phyloP scores from a whole-genome alignment of 1,140 invertebrate genomes.

The Lasioglossum albipes region DNA sequence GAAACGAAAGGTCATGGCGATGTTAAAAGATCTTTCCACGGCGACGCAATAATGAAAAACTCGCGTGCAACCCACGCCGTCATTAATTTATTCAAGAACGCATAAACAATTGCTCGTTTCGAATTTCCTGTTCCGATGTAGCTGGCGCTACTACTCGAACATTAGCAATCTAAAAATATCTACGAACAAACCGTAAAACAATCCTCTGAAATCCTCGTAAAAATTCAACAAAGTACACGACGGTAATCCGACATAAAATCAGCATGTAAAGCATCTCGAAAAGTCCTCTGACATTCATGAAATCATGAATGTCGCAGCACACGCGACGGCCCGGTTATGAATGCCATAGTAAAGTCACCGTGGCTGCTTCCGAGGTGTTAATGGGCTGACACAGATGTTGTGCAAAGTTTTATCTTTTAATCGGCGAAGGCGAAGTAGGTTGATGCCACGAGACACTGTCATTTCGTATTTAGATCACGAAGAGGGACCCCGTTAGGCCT shows the following conservation, averaged over 20 bases:
- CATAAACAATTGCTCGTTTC: neutral
- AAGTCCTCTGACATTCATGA: neutral
- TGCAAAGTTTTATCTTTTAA: neutral
- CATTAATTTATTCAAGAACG: neutral
- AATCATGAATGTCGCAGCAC: neutral
- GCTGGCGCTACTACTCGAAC: too few relatives aligned
- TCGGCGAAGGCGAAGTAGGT: neutral
- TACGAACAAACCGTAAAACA: too few relatives aligned
- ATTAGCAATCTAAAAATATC: too few relatives aligned
- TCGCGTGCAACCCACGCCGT: neutral
- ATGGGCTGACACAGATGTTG: neutral
- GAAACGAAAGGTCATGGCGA: neutral
- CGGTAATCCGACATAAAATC: neutral
- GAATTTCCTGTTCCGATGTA: neutral
- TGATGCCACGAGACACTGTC: neutral
- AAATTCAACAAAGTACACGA: too few relatives aligned
- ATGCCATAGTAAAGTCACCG: neutral
- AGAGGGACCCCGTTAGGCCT: neutral
- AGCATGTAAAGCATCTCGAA: neutral
- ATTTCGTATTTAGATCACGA: neutral
- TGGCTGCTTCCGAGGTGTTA: neutral
- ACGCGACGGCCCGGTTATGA: neutral
- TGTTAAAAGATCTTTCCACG: neutral
- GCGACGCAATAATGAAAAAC: neutral
- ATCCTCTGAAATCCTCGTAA: too few relatives aligned